Evolutionary conservation across 2,888 invertebrate species (phyloP).

Genomic region (Erynnis tages): DNA sequence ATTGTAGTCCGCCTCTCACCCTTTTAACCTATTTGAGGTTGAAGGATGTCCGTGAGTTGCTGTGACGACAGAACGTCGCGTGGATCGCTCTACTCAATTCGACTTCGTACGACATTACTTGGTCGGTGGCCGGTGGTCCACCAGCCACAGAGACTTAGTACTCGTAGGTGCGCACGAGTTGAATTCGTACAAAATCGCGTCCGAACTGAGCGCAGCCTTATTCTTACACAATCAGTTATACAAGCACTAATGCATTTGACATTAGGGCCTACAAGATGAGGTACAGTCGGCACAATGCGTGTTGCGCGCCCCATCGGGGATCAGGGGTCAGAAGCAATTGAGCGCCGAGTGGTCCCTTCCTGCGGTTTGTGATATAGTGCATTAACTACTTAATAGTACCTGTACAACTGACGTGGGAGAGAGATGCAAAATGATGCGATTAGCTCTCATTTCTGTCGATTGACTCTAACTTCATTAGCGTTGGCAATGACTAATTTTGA

Average conservation of each 20-base stretch:
- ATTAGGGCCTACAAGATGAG: slow-evolving; percentile 10
- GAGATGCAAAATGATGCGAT: neutral
- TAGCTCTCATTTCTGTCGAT: neutral
- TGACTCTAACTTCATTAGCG: neutral
- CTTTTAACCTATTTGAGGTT: too few relatives aligned
- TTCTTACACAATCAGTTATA: neutral
- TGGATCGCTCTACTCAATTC: too few relatives aligned
- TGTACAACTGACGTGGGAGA: slow-evolving; percentile 4
- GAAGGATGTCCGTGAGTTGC: too few relatives aligned
- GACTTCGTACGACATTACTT: too few relatives aligned
- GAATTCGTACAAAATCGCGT: too few relatives aligned
- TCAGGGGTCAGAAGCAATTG: slow-evolving; percentile 62
- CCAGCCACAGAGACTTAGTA: too few relatives aligned
- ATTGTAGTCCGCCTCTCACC: too few relatives aligned
- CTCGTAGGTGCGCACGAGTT: too few relatives aligned
- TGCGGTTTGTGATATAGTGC: slow-evolving; percentile 30
- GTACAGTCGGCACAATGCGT: slow-evolving; percentile 1
- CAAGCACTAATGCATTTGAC: neutral
- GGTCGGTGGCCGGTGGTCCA: too few relatives aligned
- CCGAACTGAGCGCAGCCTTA: too few relatives aligned
- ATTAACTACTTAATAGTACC: slow-evolving; percentile 19
- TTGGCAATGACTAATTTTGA: neutral
- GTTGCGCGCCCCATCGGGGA: slow-evolving; percentile 15
- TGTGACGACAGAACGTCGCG: too few relatives aligned
- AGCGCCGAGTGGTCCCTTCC: slow-evolving; percentile 38